Evolutionary conservation across 2,888 invertebrate species (phyloP).

Genomic region (Helleia helle): DNA sequence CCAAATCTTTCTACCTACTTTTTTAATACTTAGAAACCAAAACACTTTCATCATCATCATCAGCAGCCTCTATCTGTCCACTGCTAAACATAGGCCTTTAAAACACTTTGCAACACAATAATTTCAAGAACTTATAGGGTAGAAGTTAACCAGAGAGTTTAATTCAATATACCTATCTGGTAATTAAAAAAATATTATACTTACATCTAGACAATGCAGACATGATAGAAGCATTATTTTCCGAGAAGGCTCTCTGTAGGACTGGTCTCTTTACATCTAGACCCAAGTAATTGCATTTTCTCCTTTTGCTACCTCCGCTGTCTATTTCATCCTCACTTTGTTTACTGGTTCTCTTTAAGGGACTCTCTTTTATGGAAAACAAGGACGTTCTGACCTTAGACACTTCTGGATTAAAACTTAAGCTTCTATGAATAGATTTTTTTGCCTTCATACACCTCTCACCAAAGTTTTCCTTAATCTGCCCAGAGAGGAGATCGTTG

Average conservation of each 20-base stretch:
- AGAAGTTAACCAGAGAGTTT: too few species aligned
- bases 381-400: slow-evolving; percentile 37
- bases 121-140: too few species aligned
- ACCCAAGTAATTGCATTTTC: slow-evolving; percentile 35
- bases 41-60: too few species aligned
- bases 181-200: slow-evolving; percentile 32
- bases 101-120: too few species aligned
- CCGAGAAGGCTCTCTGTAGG: slow-evolving; percentile 79
- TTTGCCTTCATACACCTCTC: slow-evolving; percentile 32
- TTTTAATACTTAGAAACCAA: too few species aligned
- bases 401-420: slow-evolving; percentile 45
- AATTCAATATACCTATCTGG: too few species aligned
- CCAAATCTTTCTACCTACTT: too few species aligned
- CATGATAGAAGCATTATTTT: slow-evolving; percentile 85
- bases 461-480: slow-evolving; percentile 40
- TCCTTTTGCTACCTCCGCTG: slow-evolving; percentile 46
- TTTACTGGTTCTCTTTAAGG: slow-evolving; percentile 62
- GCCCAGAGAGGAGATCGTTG: slow-evolving; percentile 46
- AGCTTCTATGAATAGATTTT: slow-evolving; percentile 38
- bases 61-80: too few species aligned
- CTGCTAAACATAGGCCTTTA: too few species aligned
- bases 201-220: slow-evolving; percentile 80
- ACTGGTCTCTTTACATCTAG: slow-evolving; percentile 39
- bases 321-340: slow-evolving; percentile 74
- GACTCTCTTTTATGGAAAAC: slow-evolving; percentile 44